Percentiles rank a stretch among this genome's conserved stretches.
These are phyloP conservation scores for Heliconius erato DNA, from an alignment of 2,888 invertebrate genomes.

Conservation along the genomic window DNA sequence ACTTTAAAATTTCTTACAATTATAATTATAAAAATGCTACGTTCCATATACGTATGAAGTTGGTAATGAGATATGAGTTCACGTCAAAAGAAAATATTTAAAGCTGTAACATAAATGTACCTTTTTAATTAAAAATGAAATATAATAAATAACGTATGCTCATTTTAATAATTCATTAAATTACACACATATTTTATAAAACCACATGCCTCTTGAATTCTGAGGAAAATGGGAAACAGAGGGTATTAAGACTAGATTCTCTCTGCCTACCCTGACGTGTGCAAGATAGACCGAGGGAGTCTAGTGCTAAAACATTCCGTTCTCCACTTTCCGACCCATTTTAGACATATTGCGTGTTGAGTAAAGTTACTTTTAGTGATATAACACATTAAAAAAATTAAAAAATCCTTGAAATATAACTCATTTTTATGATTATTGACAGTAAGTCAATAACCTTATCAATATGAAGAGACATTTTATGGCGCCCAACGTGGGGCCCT, in stretches of 20 bases:
- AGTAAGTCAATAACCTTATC: constrained; percentile 66
- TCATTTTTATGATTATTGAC: constrained; percentile 60
- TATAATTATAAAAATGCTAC: not conserved
- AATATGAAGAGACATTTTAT: constrained; percentile 63
- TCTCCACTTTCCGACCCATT: no score
- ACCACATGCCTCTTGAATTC: no score
- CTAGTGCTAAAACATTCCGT: no score
- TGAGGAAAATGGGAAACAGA: no score
- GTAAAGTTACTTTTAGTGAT: no score
- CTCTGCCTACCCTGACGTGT: no score
- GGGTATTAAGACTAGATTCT: no score
- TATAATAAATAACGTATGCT: not conserved
- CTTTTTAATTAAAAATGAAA: not conserved
- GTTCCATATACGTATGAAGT: not conserved
- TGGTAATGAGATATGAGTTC: not conserved
- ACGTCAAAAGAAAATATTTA: constrained; percentile 2
- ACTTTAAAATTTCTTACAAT: not conserved
- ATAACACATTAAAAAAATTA: not conserved
- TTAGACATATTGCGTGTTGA: no score
- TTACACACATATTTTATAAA: not conserved
- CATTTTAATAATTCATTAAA: not conserved
- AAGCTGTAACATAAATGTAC: not conserved
- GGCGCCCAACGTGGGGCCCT: constrained; percentile 64
- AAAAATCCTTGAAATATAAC: not conserved
- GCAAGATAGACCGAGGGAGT: no score